Conservation (phyloP, 92 coral and sea anemone species). For the Ricordea florida region DNA sequence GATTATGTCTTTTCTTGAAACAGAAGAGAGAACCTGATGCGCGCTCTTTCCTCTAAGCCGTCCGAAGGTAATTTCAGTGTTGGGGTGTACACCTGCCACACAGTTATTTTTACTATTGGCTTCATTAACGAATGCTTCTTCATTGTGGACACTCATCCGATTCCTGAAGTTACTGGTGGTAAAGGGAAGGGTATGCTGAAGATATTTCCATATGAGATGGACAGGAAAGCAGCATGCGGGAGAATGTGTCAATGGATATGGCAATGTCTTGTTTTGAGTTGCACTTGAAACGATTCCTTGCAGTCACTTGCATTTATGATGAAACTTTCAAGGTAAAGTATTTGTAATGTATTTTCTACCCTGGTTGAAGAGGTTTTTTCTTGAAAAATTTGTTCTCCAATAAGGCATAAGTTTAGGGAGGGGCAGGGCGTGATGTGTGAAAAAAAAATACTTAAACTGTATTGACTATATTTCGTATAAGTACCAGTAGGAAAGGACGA, state of each 20-base stretch:
- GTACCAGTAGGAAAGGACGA: too few species aligned
- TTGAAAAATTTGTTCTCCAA: too few species aligned
- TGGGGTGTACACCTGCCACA: conserved; percentile 17
- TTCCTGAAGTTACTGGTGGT: conserved; percentile 17
- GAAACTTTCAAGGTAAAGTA: not conserved
- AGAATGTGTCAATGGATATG: conserved; percentile 24
- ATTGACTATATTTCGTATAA: too few species aligned
- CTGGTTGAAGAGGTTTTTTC: too few species aligned
- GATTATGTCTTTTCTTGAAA: conserved; percentile 10
- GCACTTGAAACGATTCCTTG: conserved; percentile 1
- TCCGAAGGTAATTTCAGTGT: not conserved
- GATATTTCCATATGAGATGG: conserved; percentile 3
- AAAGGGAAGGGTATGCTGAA: conserved; percentile 27
- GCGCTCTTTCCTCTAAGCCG: not conserved
- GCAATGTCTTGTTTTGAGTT: conserved; percentile 21
- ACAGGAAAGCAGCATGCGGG: not conserved
- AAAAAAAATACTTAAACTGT: too few species aligned
- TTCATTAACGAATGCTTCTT: conserved; percentile 6
- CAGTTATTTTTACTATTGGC: conserved; percentile 34
- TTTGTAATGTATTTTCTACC: too few species aligned
- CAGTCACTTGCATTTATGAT: conserved; percentile 3
- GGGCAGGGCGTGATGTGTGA: too few species aligned
- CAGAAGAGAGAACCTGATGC: conserved; percentile 1
- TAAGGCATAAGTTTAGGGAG: too few species aligned
- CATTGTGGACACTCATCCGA: conserved; percentile 34